phyloP scores from a whole-genome alignment of 2,888 invertebrate species.

The Sclerodermus sp. region DNA sequence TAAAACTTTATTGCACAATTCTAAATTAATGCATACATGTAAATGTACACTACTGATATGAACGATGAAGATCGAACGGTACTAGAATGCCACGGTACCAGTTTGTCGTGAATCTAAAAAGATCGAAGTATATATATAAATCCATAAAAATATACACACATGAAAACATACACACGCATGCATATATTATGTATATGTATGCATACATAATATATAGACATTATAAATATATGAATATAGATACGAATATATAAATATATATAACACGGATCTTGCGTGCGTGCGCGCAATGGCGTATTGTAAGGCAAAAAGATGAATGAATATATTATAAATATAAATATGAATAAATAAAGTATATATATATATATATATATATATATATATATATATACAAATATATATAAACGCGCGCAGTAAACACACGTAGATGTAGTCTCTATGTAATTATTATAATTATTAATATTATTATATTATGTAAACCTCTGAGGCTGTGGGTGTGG shows the following conservation, averaged over 20 bases:
- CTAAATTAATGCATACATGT: constrained; percentile 39
- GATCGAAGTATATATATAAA: constrained; percentile 2
- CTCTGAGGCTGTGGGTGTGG: constrained; percentile 48
- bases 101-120: background rate
- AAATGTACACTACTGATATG: background rate
- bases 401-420: constrained; percentile 15
- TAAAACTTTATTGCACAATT: constrained; percentile 49
- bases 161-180: constrained; percentile 11
- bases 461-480: constrained; percentile 32
- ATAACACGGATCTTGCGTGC: constrained; percentile 1
- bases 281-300: constrained; percentile 21
- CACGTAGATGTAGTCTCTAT: constrained; percentile 7
- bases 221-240: constrained; percentile 2
- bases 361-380: constrained; percentile 24
- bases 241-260: constrained; percentile 16
- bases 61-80: background rate
- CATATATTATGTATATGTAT: constrained; percentile 6
- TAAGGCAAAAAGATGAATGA: constrained; percentile 24
- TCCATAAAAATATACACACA: constrained; percentile 6
- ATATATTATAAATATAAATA: constrained; percentile 13
- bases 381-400: constrained; percentile 25
- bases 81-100: background rate
- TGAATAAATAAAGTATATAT: constrained; percentile 23
- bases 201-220: constrained; percentile 9
- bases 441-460: constrained; percentile 6